Evolutionary conservation across 1,140 invertebrate species (phyloP).

Genomic region (Drosophila subobscura): DNA sequence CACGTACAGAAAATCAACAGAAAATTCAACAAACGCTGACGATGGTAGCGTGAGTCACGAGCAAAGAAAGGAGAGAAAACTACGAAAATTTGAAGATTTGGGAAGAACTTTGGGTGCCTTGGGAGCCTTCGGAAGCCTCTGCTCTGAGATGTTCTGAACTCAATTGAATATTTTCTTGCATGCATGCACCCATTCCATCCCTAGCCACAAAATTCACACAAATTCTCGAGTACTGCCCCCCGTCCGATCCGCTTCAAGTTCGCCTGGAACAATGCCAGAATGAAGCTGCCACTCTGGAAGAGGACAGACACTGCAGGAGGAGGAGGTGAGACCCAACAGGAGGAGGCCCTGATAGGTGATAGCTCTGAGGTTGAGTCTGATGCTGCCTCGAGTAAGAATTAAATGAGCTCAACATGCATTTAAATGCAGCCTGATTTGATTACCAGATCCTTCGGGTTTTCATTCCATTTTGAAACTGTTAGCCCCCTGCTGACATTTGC

Average conservation of each 20-base stretch:
- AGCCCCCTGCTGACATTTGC: not conserved
- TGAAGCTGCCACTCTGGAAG: not conserved
- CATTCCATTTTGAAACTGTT: not conserved
- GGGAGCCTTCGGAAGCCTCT: no score
- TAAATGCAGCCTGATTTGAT: slow-evolving; percentile 66
- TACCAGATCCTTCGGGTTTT: slow-evolving; percentile 7
- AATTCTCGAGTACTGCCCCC: slow-evolving; percentile 8
- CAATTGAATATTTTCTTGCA: no score
- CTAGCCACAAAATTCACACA: slow-evolving; percentile 1
- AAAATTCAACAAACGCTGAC: not conserved
- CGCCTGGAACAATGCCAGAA: slow-evolving; percentile 21
- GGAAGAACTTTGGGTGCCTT: no score
- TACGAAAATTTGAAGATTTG: no score
- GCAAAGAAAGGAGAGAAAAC: no score
- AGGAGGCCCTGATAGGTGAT: not conserved
- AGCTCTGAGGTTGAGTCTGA: slow-evolving; percentile 1
- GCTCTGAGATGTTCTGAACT: no score
- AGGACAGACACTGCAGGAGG: not conserved
- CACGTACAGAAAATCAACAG: slow-evolving; percentile 46
- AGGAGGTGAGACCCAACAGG: no score
- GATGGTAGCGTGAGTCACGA: slow-evolving; percentile 29
- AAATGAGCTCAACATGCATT: slow-evolving; percentile 42
- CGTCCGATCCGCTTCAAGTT: slow-evolving; percentile 5
- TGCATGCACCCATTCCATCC: not conserved
- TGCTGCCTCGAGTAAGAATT: slow-evolving; percentile 12